Evolutionary conservation across 2,797 vertebrate species (phyloP).

Genomic region (Hozukius guyotensis): DNA sequence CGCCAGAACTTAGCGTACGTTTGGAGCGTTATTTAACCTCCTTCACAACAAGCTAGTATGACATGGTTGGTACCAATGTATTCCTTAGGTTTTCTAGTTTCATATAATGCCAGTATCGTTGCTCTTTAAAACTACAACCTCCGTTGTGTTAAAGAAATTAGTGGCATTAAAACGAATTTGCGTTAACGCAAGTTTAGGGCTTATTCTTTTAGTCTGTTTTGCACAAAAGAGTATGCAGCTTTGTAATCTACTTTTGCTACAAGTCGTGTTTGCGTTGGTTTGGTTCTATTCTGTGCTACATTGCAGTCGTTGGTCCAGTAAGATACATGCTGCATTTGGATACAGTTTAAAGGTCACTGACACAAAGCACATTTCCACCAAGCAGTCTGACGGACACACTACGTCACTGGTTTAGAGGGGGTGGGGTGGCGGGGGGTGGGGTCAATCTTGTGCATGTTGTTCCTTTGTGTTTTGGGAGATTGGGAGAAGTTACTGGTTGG

Average conservation of each 20-base stretch:
- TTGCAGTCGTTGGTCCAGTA: background rate
- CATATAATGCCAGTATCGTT: too few relatives aligned
- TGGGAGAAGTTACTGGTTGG: background rate
- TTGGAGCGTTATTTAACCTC: too few relatives aligned
- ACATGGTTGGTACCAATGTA: too few relatives aligned
- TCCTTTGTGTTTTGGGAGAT: background rate
- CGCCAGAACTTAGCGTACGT: too few relatives aligned
- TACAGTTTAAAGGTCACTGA: background rate
- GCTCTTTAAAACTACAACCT: too few relatives aligned
- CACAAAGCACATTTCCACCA: too few relatives aligned
- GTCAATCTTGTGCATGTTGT: background rate
- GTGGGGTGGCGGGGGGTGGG: too few relatives aligned
- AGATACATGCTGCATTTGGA: background rate
- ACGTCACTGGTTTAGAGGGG: background rate
- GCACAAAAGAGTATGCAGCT: background rate
- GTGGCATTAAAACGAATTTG: too few relatives aligned
- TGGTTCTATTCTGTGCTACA: background rate
- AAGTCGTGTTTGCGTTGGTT: background rate
- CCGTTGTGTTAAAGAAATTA: too few relatives aligned
- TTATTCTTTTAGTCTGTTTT: background rate
- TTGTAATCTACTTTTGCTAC: background rate
- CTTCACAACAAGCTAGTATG: too few relatives aligned
- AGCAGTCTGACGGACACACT: too few relatives aligned
- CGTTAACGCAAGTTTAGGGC: background rate
- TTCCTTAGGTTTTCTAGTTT: too few relatives aligned